phyloP scores from a whole-genome alignment of 2,113 vertebrate species.

The Steatornis caripensis region DNA sequence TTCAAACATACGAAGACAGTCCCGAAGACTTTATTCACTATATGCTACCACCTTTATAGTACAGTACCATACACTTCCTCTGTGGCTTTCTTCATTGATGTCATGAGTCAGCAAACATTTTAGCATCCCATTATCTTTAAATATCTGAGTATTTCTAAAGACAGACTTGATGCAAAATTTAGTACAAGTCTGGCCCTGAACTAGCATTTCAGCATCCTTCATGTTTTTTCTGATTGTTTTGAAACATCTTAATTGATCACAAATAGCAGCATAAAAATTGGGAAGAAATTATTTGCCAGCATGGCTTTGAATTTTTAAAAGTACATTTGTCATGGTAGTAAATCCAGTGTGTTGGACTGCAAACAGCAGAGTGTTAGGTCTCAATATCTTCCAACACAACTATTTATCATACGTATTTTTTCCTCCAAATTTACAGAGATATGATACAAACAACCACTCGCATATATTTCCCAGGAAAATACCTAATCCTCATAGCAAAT shows the following conservation, averaged over 20 bases:
- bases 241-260: not conserved
- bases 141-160: not conserved
- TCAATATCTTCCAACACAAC: not conserved
- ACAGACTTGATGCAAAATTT: not conserved
- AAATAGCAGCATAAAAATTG: not conserved
- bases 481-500: not conserved
- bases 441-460: not conserved
- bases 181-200: not conserved
- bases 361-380: not conserved
- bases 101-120: not conserved
- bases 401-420: not conserved
- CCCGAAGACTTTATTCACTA: not conserved
- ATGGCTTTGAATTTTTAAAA: not conserved
- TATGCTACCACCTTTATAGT: not conserved
- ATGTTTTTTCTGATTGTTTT: not conserved
- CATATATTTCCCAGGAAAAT: not conserved
- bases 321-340: not conserved
- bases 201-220: not conserved
- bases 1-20: not conserved
- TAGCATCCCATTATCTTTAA: not conserved
- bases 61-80: not conserved
- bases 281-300: not conserved
- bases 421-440: fast-evolving
- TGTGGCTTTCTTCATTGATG: not conserved
- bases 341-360: not conserved